Conservation (phyloP, 2,888 invertebrate genomes). For the Synanthedon myopaeformis region DNA sequence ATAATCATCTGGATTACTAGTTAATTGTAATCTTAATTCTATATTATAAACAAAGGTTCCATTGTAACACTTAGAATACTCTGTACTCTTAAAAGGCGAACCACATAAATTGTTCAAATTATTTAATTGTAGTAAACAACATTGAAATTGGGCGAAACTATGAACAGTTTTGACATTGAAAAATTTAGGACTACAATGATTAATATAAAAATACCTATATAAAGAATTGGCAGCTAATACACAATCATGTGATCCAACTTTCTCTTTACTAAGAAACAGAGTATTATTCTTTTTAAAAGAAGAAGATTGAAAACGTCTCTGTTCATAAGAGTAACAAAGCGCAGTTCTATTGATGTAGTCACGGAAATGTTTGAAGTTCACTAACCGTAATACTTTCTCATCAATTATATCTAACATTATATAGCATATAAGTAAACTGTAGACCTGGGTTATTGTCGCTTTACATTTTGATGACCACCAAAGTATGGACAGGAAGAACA, state of each 20-base stretch:
- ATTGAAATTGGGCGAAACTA: conserved; percentile 76
- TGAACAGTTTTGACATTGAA: conserved; percentile 72
- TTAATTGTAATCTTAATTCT: conserved; percentile 71
- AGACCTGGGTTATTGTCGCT: conserved; percentile 57
- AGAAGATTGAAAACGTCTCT: conserved; percentile 19
- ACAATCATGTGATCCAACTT: conserved; percentile 69
- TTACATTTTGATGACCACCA: conserved; percentile 70
- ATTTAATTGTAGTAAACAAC: conserved; percentile 69
- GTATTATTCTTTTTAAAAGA: conserved; percentile 16
- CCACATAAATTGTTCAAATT: conserved; percentile 75
- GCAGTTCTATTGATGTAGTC: conserved; percentile 57
- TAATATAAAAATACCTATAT: conserved; percentile 69
- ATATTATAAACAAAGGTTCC: conserved; percentile 84
- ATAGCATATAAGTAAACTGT: conserved; percentile 69
- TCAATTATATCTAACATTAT: conserved; percentile 71
- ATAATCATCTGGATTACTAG: conserved; percentile 65
- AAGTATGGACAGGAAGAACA: conserved; percentile 70
- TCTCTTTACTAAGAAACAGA: conserved; percentile 52
- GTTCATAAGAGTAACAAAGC: conserved; percentile 10
- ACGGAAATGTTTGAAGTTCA: conserved; percentile 58
- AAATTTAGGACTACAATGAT: conserved; percentile 65
- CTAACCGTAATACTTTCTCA: conserved; percentile 67
- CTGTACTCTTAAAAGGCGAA: conserved; percentile 66
- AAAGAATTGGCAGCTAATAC: conserved; percentile 69
- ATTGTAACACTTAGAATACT: conserved; percentile 74